These are phyloP conservation scores for Megalopta genalis DNA, from an alignment of 1,140 invertebrate genomes.

Conservation along the genomic window DNA sequence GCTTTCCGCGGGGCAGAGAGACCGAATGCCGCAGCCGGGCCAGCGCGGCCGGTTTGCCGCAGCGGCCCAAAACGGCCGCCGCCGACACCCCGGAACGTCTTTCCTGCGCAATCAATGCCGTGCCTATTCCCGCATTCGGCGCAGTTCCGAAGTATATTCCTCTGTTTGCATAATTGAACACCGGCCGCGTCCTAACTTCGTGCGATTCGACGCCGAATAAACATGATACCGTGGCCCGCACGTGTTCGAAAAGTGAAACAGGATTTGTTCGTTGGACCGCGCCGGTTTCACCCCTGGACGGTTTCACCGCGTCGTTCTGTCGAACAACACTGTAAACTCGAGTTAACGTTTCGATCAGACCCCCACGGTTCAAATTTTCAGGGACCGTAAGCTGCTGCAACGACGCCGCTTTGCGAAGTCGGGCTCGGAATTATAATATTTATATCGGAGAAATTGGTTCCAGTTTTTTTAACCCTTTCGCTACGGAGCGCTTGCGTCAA, in stretches of 20 bases:
- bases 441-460: too few relatives aligned
- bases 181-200: background rate
- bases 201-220: conserved; percentile 4
- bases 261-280: background rate
- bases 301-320: background rate
- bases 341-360: background rate
- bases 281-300: background rate
- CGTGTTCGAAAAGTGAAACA: conserved; percentile 4
- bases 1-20: conserved; percentile 21
- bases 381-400: background rate
- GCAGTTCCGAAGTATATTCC: conserved; percentile 26
- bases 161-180: conserved; percentile 28
- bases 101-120: conserved; percentile 2
- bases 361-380: background rate
- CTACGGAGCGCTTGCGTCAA: too few relatives aligned
- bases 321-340: background rate
- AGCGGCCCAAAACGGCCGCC: background rate
- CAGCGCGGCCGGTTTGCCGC: background rate
- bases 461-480: too few relatives aligned
- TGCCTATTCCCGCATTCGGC: background rate
- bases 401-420: too few relatives aligned
- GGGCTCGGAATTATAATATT: too few relatives aligned
- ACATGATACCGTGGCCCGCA: background rate
- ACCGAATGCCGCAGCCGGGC: conserved; percentile 3
- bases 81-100: background rate